Evolutionary conservation across 2,888 invertebrate genomes (phyloP).

Genomic region (Cerastis leucographa): DNA sequence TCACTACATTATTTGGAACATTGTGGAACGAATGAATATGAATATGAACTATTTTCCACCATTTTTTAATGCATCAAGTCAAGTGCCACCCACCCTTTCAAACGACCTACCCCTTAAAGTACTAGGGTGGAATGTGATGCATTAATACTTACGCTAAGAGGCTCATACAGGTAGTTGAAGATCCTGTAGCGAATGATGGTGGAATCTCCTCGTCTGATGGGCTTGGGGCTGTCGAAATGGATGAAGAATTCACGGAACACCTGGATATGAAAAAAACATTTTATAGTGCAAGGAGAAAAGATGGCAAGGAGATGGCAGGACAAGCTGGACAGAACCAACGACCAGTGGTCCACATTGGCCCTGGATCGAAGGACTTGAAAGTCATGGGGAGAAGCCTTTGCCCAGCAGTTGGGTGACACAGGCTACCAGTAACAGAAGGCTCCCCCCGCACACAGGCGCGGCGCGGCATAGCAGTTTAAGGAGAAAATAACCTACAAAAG

Average conservation of each 20-base stretch:
- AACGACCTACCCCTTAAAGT: not conserved
- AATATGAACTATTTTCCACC: no score
- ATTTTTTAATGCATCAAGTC: not conserved
- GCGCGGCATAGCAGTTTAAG: no score
- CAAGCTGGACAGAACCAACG: no score
- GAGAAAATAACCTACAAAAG: not conserved
- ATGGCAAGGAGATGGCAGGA: no score
- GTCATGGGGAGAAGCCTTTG: no score
- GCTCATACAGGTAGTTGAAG: conserved; percentile 93
- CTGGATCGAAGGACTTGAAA: no score
- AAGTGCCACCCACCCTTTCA: not conserved
- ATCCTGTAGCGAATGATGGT: conserved; percentile 92
- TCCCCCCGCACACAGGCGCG: no score
- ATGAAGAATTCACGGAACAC: conserved; percentile 95
- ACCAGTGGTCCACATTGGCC: no score
- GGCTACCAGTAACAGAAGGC: no score
- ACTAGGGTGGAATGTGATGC: not conserved
- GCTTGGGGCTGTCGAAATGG: conserved; percentile 92
- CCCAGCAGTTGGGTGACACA: no score
- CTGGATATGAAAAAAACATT: conserved; percentile 74
- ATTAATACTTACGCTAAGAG: conserved; percentile 91
- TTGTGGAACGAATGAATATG: no score
- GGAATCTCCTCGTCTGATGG: conserved; percentile 92
- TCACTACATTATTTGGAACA: not conserved
- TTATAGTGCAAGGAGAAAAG: not conserved